Conservation (phyloP, 2,888 invertebrate species). For the Torymus aiolomorphi region DNA sequence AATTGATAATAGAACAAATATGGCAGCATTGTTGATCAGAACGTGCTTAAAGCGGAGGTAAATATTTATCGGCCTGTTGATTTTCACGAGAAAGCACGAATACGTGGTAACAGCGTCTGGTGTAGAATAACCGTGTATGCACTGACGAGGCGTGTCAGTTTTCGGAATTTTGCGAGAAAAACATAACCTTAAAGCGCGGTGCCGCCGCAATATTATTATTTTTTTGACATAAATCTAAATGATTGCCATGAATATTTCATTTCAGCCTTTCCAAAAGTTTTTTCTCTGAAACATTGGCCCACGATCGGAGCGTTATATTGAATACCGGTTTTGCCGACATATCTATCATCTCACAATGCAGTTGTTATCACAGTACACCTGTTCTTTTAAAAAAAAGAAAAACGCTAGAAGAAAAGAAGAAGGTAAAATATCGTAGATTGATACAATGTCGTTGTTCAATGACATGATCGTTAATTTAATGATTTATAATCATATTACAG, state of each 20-base stretch:
- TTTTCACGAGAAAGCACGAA: no score
- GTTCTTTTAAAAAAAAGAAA: slow-evolving; percentile 79
- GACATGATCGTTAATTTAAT: slow-evolving; percentile 17
- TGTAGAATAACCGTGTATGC: no score
- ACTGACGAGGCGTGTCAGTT: not conserved
- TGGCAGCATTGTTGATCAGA: slow-evolving; percentile 63
- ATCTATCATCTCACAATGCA: slow-evolving; percentile 30
- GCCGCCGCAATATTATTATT: not conserved
- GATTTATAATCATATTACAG: slow-evolving; percentile 21
- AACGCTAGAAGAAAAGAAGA: slow-evolving; percentile 78
- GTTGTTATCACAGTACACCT: slow-evolving; percentile 71
- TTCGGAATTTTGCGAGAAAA: not conserved
- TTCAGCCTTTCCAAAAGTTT: slow-evolving; percentile 54
- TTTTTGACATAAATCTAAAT: slow-evolving; percentile 33
- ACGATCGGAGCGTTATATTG: slow-evolving; percentile 50
- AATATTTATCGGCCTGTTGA: slow-evolving; percentile 41
- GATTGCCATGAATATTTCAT: slow-evolving; percentile 31
- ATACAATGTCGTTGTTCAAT: no score
- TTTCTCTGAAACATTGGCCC: slow-evolving; percentile 51
- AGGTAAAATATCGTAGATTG: slow-evolving; percentile 27
- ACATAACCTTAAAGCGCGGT: slow-evolving; percentile 34
- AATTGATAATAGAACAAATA: slow-evolving; percentile 41
- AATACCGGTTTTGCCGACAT: slow-evolving; percentile 29
- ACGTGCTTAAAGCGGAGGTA: slow-evolving; percentile 62
- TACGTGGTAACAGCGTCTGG: no score